Conservation (phyloP, 2,888 invertebrate species). For the Brachypalpus laphriformis region DNA sequence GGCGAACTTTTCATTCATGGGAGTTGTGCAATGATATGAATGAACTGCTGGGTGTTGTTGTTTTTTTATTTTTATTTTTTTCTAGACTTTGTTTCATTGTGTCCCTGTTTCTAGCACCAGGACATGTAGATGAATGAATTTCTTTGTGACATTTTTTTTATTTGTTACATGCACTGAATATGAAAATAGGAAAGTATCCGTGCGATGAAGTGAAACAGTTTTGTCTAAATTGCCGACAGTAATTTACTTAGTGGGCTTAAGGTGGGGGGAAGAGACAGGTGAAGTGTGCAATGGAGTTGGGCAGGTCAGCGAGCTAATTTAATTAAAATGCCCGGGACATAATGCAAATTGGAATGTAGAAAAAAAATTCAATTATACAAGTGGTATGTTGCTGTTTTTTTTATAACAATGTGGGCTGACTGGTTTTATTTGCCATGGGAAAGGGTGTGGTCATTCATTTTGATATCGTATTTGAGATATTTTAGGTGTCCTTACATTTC, state of each 20-base stretch:
- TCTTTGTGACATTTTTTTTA: background rate
- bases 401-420: background rate
- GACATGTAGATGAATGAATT: slow-evolving; percentile 54
- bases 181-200: background rate
- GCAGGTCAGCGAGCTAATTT: slow-evolving; percentile 28
- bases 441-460: background rate
- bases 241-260: slow-evolving; percentile 13
- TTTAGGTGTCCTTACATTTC: no score
- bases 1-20: slow-evolving; percentile 64
- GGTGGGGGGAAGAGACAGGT: background rate
- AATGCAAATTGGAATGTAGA: slow-evolving; percentile 3
- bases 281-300: background rate
- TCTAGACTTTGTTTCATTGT: no score
- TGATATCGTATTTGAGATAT: no score
- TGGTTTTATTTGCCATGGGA: background rate
- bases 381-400: background rate
- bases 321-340: slow-evolving; percentile 28
- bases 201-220: background rate
- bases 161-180: background rate
- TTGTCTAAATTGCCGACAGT: slow-evolving; percentile 17
- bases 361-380: background rate
- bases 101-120: slow-evolving; percentile 34
- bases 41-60: slow-evolving; percentile 34
- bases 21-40: slow-evolving; percentile 60
- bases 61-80: background rate